Evolutionary conservation across 2,888 invertebrate genomes (phyloP).

Genomic region (Andrena bicolor): DNA sequence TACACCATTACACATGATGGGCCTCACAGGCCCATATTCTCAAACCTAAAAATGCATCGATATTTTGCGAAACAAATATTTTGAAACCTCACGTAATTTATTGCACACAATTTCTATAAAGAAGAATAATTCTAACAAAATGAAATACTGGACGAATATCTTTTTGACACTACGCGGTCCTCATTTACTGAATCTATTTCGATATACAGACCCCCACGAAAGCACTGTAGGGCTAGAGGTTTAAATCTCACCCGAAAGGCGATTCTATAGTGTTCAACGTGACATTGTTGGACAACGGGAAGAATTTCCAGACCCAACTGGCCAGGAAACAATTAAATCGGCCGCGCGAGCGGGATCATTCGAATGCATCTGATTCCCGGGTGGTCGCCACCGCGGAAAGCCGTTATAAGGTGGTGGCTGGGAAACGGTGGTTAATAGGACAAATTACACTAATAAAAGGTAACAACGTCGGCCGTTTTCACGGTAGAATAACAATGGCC

Average conservation of each 20-base stretch:
- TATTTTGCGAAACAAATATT: no score
- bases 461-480: slow-evolving; percentile 83
- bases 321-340: slow-evolving; percentile 21
- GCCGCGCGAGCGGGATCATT: not conserved
- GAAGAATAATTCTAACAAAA: no score
- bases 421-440: slow-evolving; percentile 81
- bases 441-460: slow-evolving; percentile 83
- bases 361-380: slow-evolving; percentile 25
- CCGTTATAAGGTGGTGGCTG: slow-evolving; percentile 74
- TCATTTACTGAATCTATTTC: no score
- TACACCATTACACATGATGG: no score
- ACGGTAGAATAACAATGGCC: slow-evolving; percentile 84
- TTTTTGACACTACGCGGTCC: no score
- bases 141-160: no score
- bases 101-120: no score
- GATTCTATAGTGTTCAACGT: not conserved
- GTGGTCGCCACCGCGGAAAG: slow-evolving; percentile 48
- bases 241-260: not conserved
- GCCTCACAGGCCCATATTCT: no score
- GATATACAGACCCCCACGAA: no score
- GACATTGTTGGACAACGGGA: slow-evolving; percentile 18
- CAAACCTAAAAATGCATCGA: no score
- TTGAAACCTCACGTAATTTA: no score
- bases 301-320: not conserved
- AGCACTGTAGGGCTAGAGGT: no score